Base-by-base conservation (phyloP, 2,888 invertebrate genomes). In the Ditylenchus weischeri region DNA sequence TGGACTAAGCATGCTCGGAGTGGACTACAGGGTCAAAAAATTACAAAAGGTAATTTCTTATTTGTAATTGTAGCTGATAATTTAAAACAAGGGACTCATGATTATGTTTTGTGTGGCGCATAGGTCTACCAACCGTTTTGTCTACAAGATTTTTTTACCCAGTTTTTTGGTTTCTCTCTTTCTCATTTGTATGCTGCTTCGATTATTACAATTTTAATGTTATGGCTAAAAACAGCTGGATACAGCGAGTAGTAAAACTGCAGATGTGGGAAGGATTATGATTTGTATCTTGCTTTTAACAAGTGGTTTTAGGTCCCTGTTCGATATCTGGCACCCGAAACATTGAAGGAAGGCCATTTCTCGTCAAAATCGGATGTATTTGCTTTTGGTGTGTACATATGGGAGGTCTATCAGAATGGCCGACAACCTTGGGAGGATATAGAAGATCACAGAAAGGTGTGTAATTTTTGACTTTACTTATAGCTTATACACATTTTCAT, bases 1-100 rank as follows among this genome's bases (percentile, higher is more conserved):
- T 48, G 78, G 78, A 0, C 68, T 78, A 15, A 74, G 74, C 5
- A 66, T 78, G 2, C 64, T 75, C 19, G 78, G 76, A 15, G 69
- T 69, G 51, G 58, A 68, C 47, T 76, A 78, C 70, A 72, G 72
- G 57, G 75, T 75, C 65, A 68, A 72, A 36, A 73, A 73, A 57
- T 23, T 74, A 62, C 61, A 69, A 62, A 74, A 74, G 54, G 73
- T 76, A 35, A 75, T 76, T 6, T 73, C 11, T 43, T 8, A 2
- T 13, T 43, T 43, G 11, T 29, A 29, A 29, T 4, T 29, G 5
- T 5, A 29, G 29, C 5, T 29, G 3, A 29, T 29, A 2, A 4
- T 29, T 29, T 29, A 29, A n/a, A n/a, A n/a, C n/a, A n/a, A n/a
- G n/a, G n/a, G n/a, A n/a, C n/a, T n/a, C n/a, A n/a, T n/a, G n/a